phyloP scores from a whole-genome alignment of 2,113 vertebrate genomes.

The Clarias macrocephalus region DNA sequence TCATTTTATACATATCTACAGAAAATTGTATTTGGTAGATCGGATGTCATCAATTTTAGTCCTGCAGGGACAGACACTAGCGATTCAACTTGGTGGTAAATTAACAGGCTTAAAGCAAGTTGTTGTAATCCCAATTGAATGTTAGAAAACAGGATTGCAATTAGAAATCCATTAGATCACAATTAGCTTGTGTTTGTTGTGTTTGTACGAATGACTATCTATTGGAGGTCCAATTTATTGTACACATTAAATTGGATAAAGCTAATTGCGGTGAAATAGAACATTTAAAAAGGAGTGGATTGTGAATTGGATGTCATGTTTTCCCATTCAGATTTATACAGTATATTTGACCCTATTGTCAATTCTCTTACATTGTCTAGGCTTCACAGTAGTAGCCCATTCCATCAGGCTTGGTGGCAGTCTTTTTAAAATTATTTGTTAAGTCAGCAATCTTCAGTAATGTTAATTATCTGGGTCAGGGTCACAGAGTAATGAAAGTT shows the following conservation, averaged over 20 bases:
- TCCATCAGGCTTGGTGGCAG: neutral
- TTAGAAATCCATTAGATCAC: constrained; percentile 66
- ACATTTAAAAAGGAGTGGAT: constrained; percentile 34
- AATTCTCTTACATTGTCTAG: neutral
- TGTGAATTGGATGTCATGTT: constrained; percentile 31
- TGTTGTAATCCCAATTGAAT: constrained; percentile 57
- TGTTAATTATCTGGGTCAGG: neutral
- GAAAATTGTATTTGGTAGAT: neutral
- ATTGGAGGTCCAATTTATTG: constrained; percentile 53
- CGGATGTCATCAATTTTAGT: neutral
- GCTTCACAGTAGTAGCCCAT: neutral
- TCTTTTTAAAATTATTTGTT: neutral
- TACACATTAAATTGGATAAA: constrained; percentile 39
- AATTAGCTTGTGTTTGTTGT: constrained; percentile 62
- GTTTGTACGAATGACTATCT: constrained; percentile 53
- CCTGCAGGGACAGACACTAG: neutral
- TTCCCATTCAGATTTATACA: neutral
- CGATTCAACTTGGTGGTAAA: neutral
- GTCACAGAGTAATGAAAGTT: neutral
- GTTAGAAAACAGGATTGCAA: constrained; percentile 57
- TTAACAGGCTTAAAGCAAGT: constrained; percentile 36
- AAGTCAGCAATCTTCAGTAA: neutral
- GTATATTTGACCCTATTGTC: neutral
- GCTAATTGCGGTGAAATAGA: constrained; percentile 54
- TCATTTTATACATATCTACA: neutral